These are phyloP conservation scores for Pseudopodoces humilis DNA, from an alignment of 2,113 vertebrate genomes.

Conservation along the genomic window DNA sequence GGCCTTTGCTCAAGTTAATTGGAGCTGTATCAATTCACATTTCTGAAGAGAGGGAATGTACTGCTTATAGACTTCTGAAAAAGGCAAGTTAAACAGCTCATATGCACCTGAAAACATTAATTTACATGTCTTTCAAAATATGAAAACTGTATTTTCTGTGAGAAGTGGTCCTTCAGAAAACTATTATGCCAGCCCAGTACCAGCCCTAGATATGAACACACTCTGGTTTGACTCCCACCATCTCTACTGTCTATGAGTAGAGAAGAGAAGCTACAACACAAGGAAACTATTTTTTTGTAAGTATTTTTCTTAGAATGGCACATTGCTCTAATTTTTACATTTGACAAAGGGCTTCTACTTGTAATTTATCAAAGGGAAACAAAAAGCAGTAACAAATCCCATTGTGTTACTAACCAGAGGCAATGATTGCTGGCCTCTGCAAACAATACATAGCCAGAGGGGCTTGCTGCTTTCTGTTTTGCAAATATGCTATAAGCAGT, in stretches of 20 bases:
- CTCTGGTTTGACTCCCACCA: background rate
- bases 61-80: background rate
- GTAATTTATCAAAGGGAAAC: background rate
- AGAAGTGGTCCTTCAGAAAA: background rate
- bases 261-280: background rate
- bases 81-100: background rate
- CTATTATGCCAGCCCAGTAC: background rate
- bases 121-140: background rate
- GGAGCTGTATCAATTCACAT: background rate
- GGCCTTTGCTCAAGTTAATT: background rate
- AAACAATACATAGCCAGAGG: background rate
- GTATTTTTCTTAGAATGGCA: background rate
- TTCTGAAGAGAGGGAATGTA: background rate
- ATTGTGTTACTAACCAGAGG: background rate
- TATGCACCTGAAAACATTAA: background rate
- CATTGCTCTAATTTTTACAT: background rate
- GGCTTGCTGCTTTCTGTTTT: background rate
- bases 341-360: background rate
- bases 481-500: background rate
- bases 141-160: background rate
- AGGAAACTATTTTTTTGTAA: background rate
- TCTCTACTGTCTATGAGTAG: background rate
- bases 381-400: slow-evolving; percentile 27
- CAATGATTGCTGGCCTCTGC: background rate
- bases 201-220: background rate